Conservation (phyloP, 2,888 invertebrate species). For the Cacoxenus indagator region DNA sequence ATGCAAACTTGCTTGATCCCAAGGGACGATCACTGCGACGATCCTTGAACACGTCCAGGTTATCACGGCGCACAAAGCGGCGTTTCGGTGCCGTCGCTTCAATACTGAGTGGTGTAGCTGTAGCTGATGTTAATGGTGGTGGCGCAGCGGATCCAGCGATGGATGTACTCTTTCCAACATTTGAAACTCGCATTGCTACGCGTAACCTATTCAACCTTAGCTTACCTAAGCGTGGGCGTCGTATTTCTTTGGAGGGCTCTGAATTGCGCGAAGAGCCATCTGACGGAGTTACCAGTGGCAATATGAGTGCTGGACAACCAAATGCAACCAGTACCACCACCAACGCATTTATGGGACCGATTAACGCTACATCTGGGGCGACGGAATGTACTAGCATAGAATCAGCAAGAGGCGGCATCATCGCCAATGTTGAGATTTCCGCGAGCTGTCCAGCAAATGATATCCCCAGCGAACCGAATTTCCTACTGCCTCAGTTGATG, state of each 20-base stretch:
- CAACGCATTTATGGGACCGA: background rate
- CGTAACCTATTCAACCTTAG: constrained; percentile 19
- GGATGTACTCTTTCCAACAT: constrained; percentile 41
- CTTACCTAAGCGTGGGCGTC: background rate
- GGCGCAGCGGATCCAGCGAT: constrained; percentile 28
- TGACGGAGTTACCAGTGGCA: background rate
- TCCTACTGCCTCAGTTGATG: background rate
- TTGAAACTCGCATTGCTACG: constrained; percentile 35
- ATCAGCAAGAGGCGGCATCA: background rate
- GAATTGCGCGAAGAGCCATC: background rate
- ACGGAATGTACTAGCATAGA: background rate
- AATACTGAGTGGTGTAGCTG: background rate
- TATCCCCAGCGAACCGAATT: background rate
- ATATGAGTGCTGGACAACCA: background rate
- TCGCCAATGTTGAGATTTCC: background rate
- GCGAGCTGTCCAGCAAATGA: background rate
- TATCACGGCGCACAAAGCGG: constrained; percentile 38
- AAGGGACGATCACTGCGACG: constrained; percentile 39
- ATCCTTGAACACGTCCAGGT: constrained; percentile 21
- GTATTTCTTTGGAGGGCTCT: background rate
- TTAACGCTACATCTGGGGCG: background rate
- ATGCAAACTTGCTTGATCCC: constrained; percentile 51
- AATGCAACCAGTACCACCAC: background rate
- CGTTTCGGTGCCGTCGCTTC: constrained; percentile 27
- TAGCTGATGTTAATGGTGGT: background rate